Evolutionary conservation across 2,797 vertebrate genomes (phyloP), one percentile per base, ranked within the genome.

Genomic region (Nyctalus aviator): DNA sequence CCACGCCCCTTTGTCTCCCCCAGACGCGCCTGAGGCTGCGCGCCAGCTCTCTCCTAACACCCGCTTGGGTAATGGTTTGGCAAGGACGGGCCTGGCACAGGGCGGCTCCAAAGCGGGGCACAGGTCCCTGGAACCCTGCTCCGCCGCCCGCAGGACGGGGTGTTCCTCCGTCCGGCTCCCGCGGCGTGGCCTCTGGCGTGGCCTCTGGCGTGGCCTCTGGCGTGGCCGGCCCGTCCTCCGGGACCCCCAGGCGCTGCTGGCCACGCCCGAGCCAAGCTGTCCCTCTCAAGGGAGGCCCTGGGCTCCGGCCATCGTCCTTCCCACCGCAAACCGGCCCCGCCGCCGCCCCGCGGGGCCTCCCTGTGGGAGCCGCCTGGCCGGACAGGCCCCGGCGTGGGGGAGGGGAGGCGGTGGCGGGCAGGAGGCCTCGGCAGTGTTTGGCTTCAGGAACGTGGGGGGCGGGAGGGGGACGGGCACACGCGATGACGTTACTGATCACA

Each of bases 401-500:
- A 17, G 21, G 8, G 7, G 37, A 18, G 41, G 7, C 12, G 9
- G n/a, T 12, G 46, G 46, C 0, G 37, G 59, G 5, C 14, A 17
- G 37, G 50, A 21, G 21, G 35, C 1, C 75, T 20, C 1, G 1
- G 64, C 35, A 0, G 3, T 30, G 44, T 14, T 1, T 27, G 48
- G 77, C 50, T 3, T 68, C 32, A 18, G 79, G 41, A 27, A 20
- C 91, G 21, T 6, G 21, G 11, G 7, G 1, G 68, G 21, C 11
- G 20, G 9, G 3, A 1, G 32, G 8, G 14, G 59, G 25, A 0
- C 13, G 13, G 7, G 25, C n/a, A 25, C 46, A 15, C 44, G 1
- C 1, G 2, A 4, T 1, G 27, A 14, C 21, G 0, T 0, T 3
- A 0, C 2, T 5, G 53, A 0, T 5, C 17, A 0, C 1, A 8